Base-by-base conservation (phyloP, 2,888 invertebrate species). In the Melanchra persicariae region DNA sequence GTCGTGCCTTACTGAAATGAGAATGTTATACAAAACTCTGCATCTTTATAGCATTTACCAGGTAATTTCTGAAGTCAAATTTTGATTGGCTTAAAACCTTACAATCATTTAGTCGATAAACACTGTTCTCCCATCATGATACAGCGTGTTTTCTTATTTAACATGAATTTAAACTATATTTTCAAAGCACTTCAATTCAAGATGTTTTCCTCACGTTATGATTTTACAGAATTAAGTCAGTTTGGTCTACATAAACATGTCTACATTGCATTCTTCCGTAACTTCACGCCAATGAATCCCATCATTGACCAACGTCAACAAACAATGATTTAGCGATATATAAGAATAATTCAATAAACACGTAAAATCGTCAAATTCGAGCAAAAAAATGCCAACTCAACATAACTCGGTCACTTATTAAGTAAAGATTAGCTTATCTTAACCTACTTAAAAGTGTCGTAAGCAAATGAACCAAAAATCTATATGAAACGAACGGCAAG, bases 401-500 rank as follows among this genome's bases (percentile, higher is more conserved):
- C 30, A 64, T 64, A 77, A 74, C 63, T 80, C 34, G 67, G 63
- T 62, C 66, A 74, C 55, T 74, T 74, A 78, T 65, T 67, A 66
- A 79, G 70, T 65, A 82, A 82, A 81, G 72, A 73, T 84, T 73
- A 84, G 78, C 72, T 74, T 81, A 79, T 78, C 68, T 77, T 73
- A 83, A 74, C 81, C 74, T 71, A 73, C 77, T 52, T 74, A 69
- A 62, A 51, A 43, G 43, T 71, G 69, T 79, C 63, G 81, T 79
- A 84, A 83, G 81, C 57, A 79, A 83, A 84, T 83, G 83, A 79
- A 83, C 84, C 58, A 77, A 84, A 84, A 83, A 75, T 82, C 74
- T 82, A 77, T 80, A 82, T 83, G 75, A 85, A 79, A 76, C 57
- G 74, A 71, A 78, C 76, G 78, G 73, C 74, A 71, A 78, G 73